Evolutionary conservation across 2,888 invertebrate genomes (phyloP).

Genomic region (Stictocephala bisonia): DNA sequence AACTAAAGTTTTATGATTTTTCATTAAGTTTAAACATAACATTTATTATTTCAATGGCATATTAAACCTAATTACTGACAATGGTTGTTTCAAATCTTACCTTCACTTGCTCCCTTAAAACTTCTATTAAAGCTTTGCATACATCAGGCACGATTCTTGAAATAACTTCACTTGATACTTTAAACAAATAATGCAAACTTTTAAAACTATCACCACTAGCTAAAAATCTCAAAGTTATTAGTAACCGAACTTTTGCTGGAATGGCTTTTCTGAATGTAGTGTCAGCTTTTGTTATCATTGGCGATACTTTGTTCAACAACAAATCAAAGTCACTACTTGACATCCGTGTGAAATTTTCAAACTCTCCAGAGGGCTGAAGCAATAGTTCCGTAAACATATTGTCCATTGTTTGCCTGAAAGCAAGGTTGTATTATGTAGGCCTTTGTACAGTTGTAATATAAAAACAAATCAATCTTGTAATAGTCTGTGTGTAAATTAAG

Average conservation of each 20-base stretch:
- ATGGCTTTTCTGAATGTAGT: slow-evolving; percentile 21
- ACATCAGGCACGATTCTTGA: slow-evolving; percentile 38
- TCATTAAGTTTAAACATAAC: background rate
- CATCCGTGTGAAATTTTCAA: slow-evolving; percentile 43
- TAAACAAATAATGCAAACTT: slow-evolving; percentile 37
- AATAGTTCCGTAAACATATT: slow-evolving; percentile 26
- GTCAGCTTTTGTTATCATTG: slow-evolving; percentile 26
- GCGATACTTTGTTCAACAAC: slow-evolving; percentile 41
- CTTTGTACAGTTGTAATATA: slow-evolving; percentile 3
- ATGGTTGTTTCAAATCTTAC: slow-evolving; percentile 23
- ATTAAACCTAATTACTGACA: background rate
- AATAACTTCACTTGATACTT: slow-evolving; percentile 39
- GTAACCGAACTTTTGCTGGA: slow-evolving; percentile 30
- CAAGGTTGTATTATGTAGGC: background rate
- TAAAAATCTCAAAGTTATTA: slow-evolving; percentile 27
- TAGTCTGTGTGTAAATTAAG: background rate
- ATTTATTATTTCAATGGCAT: background rate
- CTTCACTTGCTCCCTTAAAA: slow-evolving; percentile 32
- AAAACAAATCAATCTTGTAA: background rate
- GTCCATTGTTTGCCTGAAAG: slow-evolving; percentile 36
- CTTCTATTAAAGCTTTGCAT: slow-evolving; percentile 4
- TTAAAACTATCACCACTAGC: slow-evolving; percentile 39
- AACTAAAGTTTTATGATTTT: background rate
- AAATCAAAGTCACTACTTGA: slow-evolving; percentile 25
- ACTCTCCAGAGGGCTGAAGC: slow-evolving; percentile 33